Evolutionary conservation across 1,140 invertebrate genomes (phyloP).

Genomic region (Telenomus remus): DNA sequence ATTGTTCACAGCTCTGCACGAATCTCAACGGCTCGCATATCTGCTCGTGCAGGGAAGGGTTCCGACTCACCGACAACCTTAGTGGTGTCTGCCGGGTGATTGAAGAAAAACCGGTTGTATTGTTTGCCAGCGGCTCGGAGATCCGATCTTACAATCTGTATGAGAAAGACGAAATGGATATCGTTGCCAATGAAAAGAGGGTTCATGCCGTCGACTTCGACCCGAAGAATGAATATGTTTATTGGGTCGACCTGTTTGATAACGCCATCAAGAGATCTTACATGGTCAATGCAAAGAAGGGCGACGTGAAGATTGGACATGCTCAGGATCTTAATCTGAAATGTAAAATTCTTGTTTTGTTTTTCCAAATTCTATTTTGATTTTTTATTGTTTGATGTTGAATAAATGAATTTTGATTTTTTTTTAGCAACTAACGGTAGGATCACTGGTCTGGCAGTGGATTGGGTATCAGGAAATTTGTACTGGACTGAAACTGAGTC

Average conservation of each 20-base stretch:
- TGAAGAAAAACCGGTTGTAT: constrained; percentile 79
- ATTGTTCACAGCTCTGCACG: constrained; percentile 93
- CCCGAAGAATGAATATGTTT: constrained; percentile 87
- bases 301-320: constrained; percentile 86
- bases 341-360: constrained; percentile 59
- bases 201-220: constrained; percentile 93
- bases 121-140: constrained; percentile 89
- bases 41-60: constrained; percentile 91
- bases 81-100: constrained; percentile 88
- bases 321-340: constrained; percentile 92
- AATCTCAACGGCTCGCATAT: constrained; percentile 94
- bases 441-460: constrained; percentile 89
- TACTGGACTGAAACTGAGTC: constrained; percentile 95
- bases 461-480: constrained; percentile 94
- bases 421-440: constrained; percentile 80
- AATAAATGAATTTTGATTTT: constrained; percentile 8
- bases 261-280: constrained; percentile 93
- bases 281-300: constrained; percentile 86
- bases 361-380: constrained; percentile 4
- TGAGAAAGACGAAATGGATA: constrained; percentile 82
- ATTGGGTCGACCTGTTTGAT: constrained; percentile 94
- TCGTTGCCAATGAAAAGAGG: constrained; percentile 88
- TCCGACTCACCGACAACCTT: constrained; percentile 82
- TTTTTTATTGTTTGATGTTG: neutral
- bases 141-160: constrained; percentile 85